Percentiles rank a stretch among this genome's conserved stretches.
These are phyloP conservation scores for Stichopus horrens DNA, from an alignment of 53 echinoderm and acorn worm species.

Conservation along the genomic window DNA sequence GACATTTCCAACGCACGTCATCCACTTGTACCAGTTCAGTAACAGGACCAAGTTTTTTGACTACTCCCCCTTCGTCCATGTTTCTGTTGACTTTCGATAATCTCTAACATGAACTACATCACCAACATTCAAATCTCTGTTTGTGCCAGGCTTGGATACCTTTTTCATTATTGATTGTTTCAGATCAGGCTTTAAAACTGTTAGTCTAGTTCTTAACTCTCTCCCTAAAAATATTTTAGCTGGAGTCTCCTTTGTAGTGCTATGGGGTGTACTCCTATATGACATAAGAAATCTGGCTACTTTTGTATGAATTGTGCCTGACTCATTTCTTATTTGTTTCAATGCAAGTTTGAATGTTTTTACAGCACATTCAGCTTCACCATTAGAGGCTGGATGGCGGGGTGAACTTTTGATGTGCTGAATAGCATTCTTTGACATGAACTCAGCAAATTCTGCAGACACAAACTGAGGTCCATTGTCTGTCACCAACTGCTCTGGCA, in stretches of 20 bases:
- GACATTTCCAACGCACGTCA: no score
- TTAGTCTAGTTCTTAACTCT: not conserved
- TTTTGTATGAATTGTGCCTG: not conserved
- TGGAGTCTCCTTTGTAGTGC: not conserved
- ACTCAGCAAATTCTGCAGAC: conserved; percentile 25
- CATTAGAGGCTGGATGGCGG: conserved; percentile 27
- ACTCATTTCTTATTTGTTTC: not conserved
- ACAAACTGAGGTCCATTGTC: conserved; percentile 16
- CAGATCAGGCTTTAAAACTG: not conserved
- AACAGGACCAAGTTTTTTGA: no score
- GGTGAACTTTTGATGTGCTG: not conserved
- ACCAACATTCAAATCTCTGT: not conserved
- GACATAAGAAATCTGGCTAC: not conserved
- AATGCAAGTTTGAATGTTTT: conserved; percentile 1
- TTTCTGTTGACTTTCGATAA: not conserved
- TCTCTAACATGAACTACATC: not conserved
- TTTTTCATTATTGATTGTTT: not conserved
- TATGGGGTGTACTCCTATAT: not conserved
- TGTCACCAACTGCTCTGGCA: not conserved
- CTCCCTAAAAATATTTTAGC: not conserved
- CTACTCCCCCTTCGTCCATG: no score
- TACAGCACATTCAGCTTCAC: conserved; percentile 2
- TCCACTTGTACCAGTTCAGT: no score
- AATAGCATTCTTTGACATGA: conserved; percentile 1
- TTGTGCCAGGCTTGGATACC: not conserved